Percentiles rank a stretch among this genome's conserved stretches.
These are phyloP conservation scores for Eurystomus gularis DNA, from an alignment of 2,113 vertebrate species.

Conservation along the genomic window DNA sequence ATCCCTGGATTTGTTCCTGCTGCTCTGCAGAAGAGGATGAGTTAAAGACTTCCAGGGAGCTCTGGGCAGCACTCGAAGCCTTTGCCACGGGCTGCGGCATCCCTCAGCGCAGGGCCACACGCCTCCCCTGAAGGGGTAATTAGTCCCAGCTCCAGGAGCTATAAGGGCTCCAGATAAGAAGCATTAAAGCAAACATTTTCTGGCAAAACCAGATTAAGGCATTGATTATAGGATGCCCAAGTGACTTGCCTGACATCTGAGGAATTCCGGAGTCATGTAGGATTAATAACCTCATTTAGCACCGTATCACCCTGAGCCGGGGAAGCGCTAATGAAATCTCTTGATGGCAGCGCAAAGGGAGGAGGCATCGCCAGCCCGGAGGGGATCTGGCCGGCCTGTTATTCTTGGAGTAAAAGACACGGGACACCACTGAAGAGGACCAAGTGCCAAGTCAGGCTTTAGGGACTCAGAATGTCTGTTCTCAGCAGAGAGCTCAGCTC, in stretches of 20 bases:
- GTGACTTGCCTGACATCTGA: constrained; percentile 45
- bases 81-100: neutral
- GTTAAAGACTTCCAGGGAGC: neutral
- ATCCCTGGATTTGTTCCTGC: neutral
- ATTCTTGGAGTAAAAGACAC: neutral
- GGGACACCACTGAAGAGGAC: neutral
- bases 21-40: neutral
- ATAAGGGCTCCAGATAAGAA: constrained; percentile 20
- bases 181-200: constrained; percentile 55
- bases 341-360: constrained; percentile 12
- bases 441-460: neutral
- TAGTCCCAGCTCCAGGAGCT: constrained; percentile 38
- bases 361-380: neutral
- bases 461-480: neutral
- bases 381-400: neutral
- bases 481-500: neutral
- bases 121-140: constrained; percentile 23
- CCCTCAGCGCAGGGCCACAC: fast-evolving
- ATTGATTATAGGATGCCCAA: constrained; percentile 60
- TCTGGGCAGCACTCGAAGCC: neutral
- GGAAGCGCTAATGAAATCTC: constrained; percentile 53
- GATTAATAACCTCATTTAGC: constrained; percentile 68
- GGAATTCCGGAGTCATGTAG: constrained; percentile 26
- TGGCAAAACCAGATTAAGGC: constrained; percentile 56
- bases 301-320: neutral